phyloP scores from a whole-genome alignment of 2,113 vertebrate species.

The Phyllostomus hastatus region DNA sequence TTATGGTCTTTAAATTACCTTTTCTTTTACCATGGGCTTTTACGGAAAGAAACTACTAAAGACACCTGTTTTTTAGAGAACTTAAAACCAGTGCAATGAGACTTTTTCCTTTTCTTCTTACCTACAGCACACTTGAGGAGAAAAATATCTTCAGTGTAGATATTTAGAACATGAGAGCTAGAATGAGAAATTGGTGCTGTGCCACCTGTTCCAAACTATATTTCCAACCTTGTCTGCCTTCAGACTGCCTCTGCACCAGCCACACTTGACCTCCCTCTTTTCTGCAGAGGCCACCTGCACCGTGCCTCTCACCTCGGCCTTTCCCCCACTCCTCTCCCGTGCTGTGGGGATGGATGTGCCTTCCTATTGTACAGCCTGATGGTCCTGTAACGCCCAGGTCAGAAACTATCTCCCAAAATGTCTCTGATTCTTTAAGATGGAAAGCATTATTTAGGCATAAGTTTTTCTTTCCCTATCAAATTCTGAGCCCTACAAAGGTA shows the following conservation, averaged over 20 bases:
- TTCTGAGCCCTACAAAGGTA: background rate
- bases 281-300: background rate
- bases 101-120: background rate
- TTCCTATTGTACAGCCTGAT: background rate
- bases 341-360: too few relatives aligned
- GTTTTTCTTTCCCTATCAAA: background rate
- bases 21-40: background rate
- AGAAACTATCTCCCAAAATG: background rate
- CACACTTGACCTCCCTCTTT: too few relatives aligned
- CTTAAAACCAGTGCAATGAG: background rate
- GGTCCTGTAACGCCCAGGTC: background rate
- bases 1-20: background rate
- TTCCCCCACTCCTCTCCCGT: fast-evolving
- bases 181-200: background rate
- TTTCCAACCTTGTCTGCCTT: background rate
- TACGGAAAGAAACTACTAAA: background rate
- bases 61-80: background rate
- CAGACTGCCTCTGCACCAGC: background rate
- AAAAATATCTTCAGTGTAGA: background rate
- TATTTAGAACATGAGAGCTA: background rate
- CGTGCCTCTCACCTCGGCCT: fast-evolving
- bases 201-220: background rate
- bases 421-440: background rate
- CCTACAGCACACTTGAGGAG: background rate
- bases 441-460: background rate